A percentile compares a stretch with the other conserved stretches of the same genome.
phyloP scores from a whole-genome alignment of 2,113 vertebrate genomes.

The Probosciger aterrimus region DNA sequence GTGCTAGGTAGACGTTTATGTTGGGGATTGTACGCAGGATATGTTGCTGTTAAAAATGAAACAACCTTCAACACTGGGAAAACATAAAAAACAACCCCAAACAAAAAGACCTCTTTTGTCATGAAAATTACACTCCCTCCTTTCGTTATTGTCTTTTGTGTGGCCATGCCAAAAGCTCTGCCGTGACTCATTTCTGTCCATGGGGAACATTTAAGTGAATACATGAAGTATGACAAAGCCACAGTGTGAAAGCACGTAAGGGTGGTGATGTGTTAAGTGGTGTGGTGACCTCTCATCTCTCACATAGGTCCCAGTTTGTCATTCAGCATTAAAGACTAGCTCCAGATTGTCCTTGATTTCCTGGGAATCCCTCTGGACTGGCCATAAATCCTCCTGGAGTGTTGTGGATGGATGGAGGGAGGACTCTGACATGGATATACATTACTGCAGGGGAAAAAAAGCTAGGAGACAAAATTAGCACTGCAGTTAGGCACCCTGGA shows the following conservation, averaged over 20 bases:
- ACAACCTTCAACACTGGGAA: background rate
- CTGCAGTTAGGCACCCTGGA: background rate
- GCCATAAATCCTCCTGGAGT: background rate
- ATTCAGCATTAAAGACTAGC: background rate
- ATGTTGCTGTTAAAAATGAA: background rate
- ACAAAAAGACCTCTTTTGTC: background rate
- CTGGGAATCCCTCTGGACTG: background rate
- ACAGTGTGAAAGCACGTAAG: rapidly evolving
- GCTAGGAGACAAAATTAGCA: background rate
- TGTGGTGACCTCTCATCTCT: background rate
- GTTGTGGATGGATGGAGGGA: background rate
- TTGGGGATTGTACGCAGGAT: background rate
- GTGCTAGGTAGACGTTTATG: background rate
- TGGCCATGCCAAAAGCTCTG: background rate
- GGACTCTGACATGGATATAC: background rate
- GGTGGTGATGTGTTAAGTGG: background rate
- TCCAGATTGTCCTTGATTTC: background rate
- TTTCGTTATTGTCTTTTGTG: background rate
- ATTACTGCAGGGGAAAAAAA: background rate
- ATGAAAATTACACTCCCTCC: background rate
- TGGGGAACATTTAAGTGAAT: background rate
- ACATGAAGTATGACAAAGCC: background rate
- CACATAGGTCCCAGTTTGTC: background rate
- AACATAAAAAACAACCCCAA: background rate
- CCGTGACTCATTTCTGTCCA: background rate